These are phyloP conservation scores for Osmerus mordax DNA, from an alignment of 2,113 vertebrate species.

Conservation along the genomic window DNA sequence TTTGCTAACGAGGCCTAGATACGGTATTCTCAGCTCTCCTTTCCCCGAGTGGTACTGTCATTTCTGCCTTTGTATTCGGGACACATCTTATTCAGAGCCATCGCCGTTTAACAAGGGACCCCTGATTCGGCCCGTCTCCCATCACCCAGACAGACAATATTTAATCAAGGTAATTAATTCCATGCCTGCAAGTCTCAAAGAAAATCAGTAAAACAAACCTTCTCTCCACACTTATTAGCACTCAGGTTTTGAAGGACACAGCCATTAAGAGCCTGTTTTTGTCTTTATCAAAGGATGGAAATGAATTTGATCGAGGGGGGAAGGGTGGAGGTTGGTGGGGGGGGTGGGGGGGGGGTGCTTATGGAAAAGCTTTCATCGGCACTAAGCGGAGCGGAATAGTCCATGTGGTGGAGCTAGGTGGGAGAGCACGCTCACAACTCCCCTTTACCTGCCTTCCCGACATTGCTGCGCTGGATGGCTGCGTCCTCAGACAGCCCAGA, in stretches of 20 bases:
- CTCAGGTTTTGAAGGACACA: conserved; percentile 64
- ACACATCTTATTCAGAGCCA: conserved; percentile 34
- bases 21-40: conserved; percentile 22
- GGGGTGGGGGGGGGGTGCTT: conserved; percentile 12
- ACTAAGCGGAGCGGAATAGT: conserved; percentile 25
- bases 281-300: conserved; percentile 51
- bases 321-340: background rate
- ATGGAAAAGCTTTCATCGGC: conserved; percentile 54
- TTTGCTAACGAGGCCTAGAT: background rate
- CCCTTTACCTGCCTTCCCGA: background rate
- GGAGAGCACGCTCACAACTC: background rate
- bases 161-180: conserved; percentile 76
- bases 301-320: background rate
- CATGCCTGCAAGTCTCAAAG: conserved; percentile 58
- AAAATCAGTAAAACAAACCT: conserved; percentile 71
- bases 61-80: conserved; percentile 42
- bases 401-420: conserved; percentile 1
- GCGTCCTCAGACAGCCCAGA: too few relatives aligned
- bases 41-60: conserved; percentile 10
- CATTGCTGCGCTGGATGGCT: background rate
- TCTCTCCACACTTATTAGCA: conserved; percentile 64
- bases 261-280: conserved; percentile 54
- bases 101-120: conserved; percentile 37
- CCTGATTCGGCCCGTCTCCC: conserved; percentile 47
- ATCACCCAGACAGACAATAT: conserved; percentile 61